Evolutionary conservation across 2,888 invertebrate species (phyloP).

Genomic region (Sarcophaga rosellei): DNA sequence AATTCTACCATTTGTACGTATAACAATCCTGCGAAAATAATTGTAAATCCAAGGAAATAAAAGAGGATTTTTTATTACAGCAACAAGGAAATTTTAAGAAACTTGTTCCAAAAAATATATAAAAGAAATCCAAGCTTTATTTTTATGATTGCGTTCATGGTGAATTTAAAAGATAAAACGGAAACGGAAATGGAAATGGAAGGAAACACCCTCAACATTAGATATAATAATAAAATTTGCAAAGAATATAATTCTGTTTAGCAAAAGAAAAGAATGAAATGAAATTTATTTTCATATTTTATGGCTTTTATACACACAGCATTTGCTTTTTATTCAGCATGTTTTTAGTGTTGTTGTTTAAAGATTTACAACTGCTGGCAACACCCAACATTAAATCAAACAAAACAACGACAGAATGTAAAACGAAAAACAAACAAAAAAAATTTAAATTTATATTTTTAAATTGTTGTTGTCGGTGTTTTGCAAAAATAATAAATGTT

Average conservation of each 20-base stretch:
- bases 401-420: conserved; percentile 16
- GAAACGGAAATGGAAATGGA: not conserved
- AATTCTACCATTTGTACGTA: no score
- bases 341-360: not conserved
- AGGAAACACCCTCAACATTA: conserved; percentile 37
- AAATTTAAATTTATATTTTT: not conserved
- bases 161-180: not conserved
- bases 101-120: not conserved
- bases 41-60: no score
- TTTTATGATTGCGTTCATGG: not conserved
- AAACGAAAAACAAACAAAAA: not conserved
- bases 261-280: conserved; percentile 5
- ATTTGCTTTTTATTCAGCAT: no score
- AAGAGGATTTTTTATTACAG: no score
- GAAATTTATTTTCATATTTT: conserved; percentile 43
- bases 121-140: not conserved
- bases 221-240: conserved; percentile 34
- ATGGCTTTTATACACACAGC: not conserved
- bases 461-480: no score
- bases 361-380: conserved; percentile 55
- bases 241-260: not conserved
- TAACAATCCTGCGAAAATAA: no score
- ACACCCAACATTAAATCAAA: conserved; percentile 64
- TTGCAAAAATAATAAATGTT: conserved; percentile 58
- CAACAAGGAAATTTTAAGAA: not conserved